These are phyloP conservation scores for Nylanderia fulva DNA, from an alignment of 1,140 invertebrate species.

Conservation along the genomic window DNA sequence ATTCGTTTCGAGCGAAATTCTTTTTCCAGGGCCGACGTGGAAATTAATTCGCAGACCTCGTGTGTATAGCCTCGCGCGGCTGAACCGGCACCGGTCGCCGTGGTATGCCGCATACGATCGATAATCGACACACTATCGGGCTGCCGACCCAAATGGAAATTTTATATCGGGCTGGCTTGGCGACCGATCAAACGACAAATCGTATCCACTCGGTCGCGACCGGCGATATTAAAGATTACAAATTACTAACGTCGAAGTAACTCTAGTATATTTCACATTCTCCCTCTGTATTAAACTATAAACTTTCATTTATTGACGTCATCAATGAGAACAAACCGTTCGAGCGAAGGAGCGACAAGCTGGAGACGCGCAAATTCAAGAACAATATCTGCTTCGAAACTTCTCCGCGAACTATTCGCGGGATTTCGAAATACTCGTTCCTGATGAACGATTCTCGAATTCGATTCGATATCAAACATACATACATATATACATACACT, in stretches of 20 bases:
- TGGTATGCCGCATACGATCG: conserved; percentile 15
- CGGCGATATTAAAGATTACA: no score
- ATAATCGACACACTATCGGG: conserved; percentile 17
- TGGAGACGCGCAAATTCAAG: background rate
- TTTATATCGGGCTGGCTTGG: conserved; percentile 31
- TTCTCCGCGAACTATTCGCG: conserved; percentile 5
- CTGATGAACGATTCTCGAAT: conserved; percentile 20
- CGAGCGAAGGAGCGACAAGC: background rate
- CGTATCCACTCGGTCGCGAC: conserved; percentile 25
- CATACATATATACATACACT: background rate
- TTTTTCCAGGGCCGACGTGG: conserved; percentile 9
- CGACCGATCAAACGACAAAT: conserved; percentile 59
- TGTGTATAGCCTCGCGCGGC: conserved; percentile 13
- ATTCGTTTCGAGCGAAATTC: background rate
- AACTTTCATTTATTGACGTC: background rate
- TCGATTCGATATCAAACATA: background rate
- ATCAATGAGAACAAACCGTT: conserved; percentile 1
- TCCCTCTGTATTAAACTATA: background rate
- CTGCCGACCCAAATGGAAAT: conserved; percentile 49
- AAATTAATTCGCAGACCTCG: conserved; percentile 44
- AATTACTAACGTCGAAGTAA: background rate
- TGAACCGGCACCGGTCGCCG: conserved; percentile 1
- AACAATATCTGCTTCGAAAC: background rate
- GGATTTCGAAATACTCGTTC: background rate
- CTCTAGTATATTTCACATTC: no score